Percentiles rank a stretch among this genome's conserved stretches.
Evolutionary conservation across 2,888 invertebrate genomes (phyloP).

Genomic region (Conistra vaccinii): DNA sequence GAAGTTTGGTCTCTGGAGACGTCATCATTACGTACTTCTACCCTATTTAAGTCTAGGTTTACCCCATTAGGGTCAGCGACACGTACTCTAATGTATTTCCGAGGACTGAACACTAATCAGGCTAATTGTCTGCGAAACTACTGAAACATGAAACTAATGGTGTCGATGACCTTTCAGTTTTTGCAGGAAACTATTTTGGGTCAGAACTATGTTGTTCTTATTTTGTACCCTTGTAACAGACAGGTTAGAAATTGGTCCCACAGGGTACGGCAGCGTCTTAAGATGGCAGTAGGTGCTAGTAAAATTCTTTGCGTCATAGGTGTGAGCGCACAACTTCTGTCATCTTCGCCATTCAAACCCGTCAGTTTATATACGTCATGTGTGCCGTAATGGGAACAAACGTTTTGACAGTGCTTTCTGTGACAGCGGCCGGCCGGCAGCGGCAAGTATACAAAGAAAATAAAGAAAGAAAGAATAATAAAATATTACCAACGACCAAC

Average conservation of each 20-base stretch:
- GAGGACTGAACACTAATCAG: slow-evolving; percentile 22
- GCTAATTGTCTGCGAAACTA: slow-evolving; percentile 44
- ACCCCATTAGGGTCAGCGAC: slow-evolving; percentile 2
- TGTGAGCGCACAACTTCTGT: neutral
- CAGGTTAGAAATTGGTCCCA: neutral
- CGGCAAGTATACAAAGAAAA: neutral
- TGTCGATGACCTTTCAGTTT: slow-evolving; percentile 21
- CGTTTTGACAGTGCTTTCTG: neutral
- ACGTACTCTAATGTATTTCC: slow-evolving; percentile 6
- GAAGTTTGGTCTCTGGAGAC: neutral
- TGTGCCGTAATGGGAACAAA: neutral
- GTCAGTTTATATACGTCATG: neutral
- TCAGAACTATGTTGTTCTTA: neutral
- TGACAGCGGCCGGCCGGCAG: neutral
- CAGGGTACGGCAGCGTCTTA: neutral
- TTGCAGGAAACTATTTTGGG: slow-evolving; percentile 13
- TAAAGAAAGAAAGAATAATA: neutral
- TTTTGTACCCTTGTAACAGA: slow-evolving; percentile 4
- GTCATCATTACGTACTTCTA: neutral
- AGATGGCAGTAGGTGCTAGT: neutral
- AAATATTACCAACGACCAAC: neutral
- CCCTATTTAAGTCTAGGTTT: neutral
- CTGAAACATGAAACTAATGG: slow-evolving; percentile 44
- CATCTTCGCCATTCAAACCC: neutral
- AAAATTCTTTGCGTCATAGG: neutral